A percentile compares a stretch with the other conserved stretches of the same genome.
Conservation (phyloP, 92 coral and sea anemone genomes). For the Siderastrea siderea region DNA sequence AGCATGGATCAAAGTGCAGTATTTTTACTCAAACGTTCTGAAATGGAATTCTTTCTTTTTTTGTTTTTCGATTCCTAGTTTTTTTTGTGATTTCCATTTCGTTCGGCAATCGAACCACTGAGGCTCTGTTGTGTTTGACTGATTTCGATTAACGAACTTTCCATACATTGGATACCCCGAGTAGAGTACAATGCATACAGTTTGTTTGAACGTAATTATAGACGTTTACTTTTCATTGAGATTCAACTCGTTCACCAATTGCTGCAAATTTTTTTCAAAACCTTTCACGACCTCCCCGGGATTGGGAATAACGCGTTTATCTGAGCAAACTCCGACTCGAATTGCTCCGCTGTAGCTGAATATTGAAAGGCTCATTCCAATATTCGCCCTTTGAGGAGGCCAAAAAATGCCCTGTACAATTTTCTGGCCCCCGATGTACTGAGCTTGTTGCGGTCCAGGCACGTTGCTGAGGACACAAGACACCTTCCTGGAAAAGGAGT, state of each 20-base stretch:
- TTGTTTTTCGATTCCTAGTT: no score
- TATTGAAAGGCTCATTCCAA: constrained; percentile 92
- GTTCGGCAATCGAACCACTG: no score
- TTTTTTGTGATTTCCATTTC: no score
- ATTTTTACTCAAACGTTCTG: no score
- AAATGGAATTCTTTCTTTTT: no score
- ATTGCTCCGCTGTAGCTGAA: constrained; percentile 94
- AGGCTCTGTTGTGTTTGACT: no score
- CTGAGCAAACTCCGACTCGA: constrained; percentile 87
- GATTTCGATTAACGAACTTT: not conserved
- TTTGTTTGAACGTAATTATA: no score
- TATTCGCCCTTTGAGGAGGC: constrained; percentile 91
- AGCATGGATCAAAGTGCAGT: no score
- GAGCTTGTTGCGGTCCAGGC: constrained; percentile 89
- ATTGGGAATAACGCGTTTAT: constrained; percentile 78
- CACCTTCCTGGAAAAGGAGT: constrained; percentile 86
- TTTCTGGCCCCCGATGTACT: constrained; percentile 86
- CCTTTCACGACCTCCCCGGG: constrained; percentile 79
- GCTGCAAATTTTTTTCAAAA: constrained; percentile 83
- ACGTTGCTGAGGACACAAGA: constrained; percentile 95
- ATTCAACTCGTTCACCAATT: constrained; percentile 79
- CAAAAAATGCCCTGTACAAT: constrained; percentile 88
- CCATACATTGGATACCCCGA: not conserved
- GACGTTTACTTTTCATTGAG: constrained; percentile 10
- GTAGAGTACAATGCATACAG: no score